Evolutionary conservation across 2,888 invertebrate species (phyloP), one percentile per base, ranked within the genome.

Genomic region (Clostera curtula): DNA sequence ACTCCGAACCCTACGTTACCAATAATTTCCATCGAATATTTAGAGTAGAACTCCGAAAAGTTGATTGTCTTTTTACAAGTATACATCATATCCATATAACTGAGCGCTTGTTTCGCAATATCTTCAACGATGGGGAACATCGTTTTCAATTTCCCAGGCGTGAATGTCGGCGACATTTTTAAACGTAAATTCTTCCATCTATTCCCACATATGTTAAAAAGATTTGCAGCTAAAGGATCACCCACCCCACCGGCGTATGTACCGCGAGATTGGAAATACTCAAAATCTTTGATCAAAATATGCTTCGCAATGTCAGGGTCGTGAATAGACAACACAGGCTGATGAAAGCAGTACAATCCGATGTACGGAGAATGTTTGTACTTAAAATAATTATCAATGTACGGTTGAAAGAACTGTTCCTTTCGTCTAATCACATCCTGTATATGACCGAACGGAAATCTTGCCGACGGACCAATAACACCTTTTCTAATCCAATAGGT

Each of bases 101-200:
- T 50, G 2, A 80, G 55, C 41, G 89, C 76, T 29, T 86, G 76
- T 6, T 79, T 61, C 0, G 87, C 87, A 29, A 88, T 86, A 16
- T 84, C 70, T 19, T 86, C 76, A 6, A 90, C 84, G 0, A 87
- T 82, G 1, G 74, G 73, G 43, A 88, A 89, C 88, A 90, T 89
- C 2, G 67, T 80, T 56, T 88, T 90, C 24, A 91, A 61, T 61
- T 90, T 90, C 4, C 87, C 88, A 0, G 89, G 85, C 0, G 90
- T 87, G 52, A 90, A 92, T 0, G 88, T 85, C 0, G 90, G 88
- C 1, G 90, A 85, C 48, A 91, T 64, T 45, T 89, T 89, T 0
- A 80, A 43, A 8, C 91, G 76, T 12, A 91, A 59, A 24, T 72
- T 79, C 49, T 85, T 89, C 91, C 92, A 92, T 25, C 84, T 74